These are phyloP conservation scores for Platyscapa corneri DNA, from an alignment of 1,140 invertebrate genomes.

Conservation along the genomic window DNA sequence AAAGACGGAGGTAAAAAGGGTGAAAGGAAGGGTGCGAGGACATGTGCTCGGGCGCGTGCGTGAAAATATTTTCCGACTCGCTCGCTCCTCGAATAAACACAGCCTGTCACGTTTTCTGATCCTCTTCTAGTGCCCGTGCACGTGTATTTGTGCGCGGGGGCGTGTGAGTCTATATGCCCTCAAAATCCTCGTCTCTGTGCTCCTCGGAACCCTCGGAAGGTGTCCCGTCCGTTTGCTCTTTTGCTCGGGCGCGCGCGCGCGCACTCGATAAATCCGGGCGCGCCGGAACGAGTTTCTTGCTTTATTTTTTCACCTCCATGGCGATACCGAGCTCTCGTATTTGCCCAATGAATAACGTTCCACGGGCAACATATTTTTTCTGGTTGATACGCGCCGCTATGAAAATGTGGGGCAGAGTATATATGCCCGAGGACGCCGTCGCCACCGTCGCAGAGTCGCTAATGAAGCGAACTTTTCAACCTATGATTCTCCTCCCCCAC, in stretches of 20 bases:
- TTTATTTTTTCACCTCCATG: too few species aligned
- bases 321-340: neutral
- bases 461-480: neutral
- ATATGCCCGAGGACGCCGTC: too few species aligned
- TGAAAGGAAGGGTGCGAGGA: neutral
- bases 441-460: too few species aligned
- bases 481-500: too few species aligned
- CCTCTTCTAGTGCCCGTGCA: neutral
- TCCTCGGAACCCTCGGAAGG: neutral
- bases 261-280: neutral
- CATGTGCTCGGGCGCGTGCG: neutral
- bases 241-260: neutral
- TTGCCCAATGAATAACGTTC: constrained; percentile 19
- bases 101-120: constrained; percentile 43
- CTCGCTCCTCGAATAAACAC: constrained; percentile 38
- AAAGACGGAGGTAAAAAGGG: neutral
- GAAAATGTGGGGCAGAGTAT: neutral
- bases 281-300: constrained; percentile 6
- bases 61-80: constrained; percentile 44
- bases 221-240: constrained; percentile 34
- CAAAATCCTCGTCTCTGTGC: constrained; percentile 11
- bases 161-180: constrained; percentile 21
- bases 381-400: neutral
- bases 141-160: neutral
- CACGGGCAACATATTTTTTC: neutral